phyloP scores from a whole-genome alignment of 2,113 vertebrate species.

The Pterocles orientalis region DNA sequence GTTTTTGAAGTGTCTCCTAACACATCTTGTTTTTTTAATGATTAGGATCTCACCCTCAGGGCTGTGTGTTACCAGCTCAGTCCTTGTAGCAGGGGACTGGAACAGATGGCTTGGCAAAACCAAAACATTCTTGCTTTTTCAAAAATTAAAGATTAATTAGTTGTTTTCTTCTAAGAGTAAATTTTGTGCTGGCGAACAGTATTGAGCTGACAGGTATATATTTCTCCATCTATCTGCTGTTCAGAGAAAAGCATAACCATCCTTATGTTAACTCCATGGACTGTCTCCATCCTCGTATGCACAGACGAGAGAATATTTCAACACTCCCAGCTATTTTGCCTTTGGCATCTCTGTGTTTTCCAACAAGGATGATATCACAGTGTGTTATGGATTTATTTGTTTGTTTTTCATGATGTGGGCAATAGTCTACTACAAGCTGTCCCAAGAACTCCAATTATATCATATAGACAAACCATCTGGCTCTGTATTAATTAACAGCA shows the following conservation, averaged over 20 bases:
- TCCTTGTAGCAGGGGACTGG: neutral
- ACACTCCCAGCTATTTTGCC: conserved; percentile 22
- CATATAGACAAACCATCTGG: conserved; percentile 12
- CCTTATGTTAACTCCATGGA: neutral
- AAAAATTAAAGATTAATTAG: conserved; percentile 57
- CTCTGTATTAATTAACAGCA: neutral
- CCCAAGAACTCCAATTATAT: conserved; percentile 11
- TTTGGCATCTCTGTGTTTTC: conserved; percentile 26
- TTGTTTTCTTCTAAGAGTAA: conserved; percentile 21
- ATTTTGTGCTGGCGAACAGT: neutral
- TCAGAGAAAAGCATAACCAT: neutral
- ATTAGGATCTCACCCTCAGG: conserved; percentile 16
- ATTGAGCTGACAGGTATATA: neutral
- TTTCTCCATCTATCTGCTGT: conserved; percentile 4
- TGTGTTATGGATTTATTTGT: conserved; percentile 44
- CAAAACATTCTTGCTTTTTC: neutral
- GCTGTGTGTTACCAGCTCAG: neutral
- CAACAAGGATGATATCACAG: conserved; percentile 32
- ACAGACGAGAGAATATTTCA: neutral
- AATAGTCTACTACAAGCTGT: conserved; percentile 18
- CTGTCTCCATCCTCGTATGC: neutral
- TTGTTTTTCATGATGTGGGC: conserved; percentile 26
- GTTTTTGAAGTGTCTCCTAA: conserved; percentile 20
- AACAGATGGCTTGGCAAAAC: conserved; percentile 50
- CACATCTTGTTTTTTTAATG: conserved; percentile 37